phyloP scores from a whole-genome alignment of 2,888 invertebrate genomes.

The Rhaphigaster nebulosa region DNA sequence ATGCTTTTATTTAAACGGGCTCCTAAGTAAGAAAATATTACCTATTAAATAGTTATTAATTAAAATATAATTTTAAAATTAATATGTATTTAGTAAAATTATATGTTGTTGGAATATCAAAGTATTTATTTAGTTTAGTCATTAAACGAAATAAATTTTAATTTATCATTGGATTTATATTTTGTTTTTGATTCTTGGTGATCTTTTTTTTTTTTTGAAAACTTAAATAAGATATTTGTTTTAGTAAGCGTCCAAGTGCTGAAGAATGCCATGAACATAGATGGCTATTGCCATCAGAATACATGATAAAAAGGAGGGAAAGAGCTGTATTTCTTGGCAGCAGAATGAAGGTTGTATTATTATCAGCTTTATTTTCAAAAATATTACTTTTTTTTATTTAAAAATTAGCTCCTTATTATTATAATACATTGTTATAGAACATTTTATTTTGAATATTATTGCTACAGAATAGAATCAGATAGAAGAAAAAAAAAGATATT shows the following conservation, averaged over 20 bases:
- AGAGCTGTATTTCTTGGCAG: slow-evolving; percentile 87
- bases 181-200: not conserved
- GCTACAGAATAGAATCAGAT: not conserved
- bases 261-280: slow-evolving; percentile 97
- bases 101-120: not conserved
- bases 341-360: slow-evolving; percentile 78
- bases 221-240: slow-evolving; percentile 64
- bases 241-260: slow-evolving; percentile 91
- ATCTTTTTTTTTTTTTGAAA: not conserved
- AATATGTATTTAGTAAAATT: not conserved
- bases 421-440: no score
- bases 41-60: not conserved
- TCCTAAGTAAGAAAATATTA: slow-evolving; percentile 79
- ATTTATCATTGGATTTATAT: not conserved
- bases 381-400: not conserved
- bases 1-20: slow-evolving; percentile 96
- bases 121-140: slow-evolving; percentile 23
- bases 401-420: not conserved
- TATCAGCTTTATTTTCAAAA: not conserved
- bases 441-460: not conserved
- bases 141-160: slow-evolving; percentile 58
- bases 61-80: not conserved
- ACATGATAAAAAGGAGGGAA: slow-evolving; percentile 93
- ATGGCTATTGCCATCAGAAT: slow-evolving; percentile 93
- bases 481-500: not conserved